Conservation (phyloP, 2,888 invertebrate genomes). For the Campoplex capitator region DNA sequence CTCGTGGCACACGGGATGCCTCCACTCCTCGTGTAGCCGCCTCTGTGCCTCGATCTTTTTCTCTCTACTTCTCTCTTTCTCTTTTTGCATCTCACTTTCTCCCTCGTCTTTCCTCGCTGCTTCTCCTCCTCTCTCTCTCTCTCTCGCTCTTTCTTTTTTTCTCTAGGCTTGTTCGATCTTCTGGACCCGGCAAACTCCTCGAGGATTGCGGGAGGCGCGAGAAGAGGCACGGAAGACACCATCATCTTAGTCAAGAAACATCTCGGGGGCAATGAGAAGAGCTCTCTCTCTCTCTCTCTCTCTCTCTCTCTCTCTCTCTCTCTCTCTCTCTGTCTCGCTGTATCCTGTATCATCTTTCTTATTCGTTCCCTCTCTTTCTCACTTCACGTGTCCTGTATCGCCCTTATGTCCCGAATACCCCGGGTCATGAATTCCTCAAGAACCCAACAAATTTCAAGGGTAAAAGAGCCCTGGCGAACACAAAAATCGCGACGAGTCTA, state of each 20-base stretch:
- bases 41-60: conserved; percentile 69
- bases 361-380: not conserved
- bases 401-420: conserved; percentile 45
- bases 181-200: conserved; percentile 47
- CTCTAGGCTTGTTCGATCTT: conserved; percentile 52
- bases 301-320: conserved; percentile 19
- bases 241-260: conserved; percentile 48
- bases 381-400: conserved; percentile 13
- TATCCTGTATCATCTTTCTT: conserved; percentile 48
- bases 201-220: conserved; percentile 61
- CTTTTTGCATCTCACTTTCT: conserved; percentile 31
- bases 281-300: conserved; percentile 44
- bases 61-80: conserved; percentile 65
- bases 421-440: conserved; percentile 41
- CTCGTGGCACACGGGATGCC: conserved; percentile 80
- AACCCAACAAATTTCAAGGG: conserved; percentile 16
- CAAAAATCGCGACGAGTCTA: not conserved
- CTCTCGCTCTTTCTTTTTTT: conserved; percentile 66
- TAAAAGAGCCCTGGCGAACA: not conserved
- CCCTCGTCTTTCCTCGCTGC: conserved; percentile 24
- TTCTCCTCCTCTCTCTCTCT: too few species aligned
- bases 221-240: conserved; percentile 59
- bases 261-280: conserved; percentile 51
- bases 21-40: conserved; percentile 67
- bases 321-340: conserved; percentile 43